phyloP scores from a whole-genome alignment of 2,888 invertebrate species.

The Aproaerema taeniolella region DNA sequence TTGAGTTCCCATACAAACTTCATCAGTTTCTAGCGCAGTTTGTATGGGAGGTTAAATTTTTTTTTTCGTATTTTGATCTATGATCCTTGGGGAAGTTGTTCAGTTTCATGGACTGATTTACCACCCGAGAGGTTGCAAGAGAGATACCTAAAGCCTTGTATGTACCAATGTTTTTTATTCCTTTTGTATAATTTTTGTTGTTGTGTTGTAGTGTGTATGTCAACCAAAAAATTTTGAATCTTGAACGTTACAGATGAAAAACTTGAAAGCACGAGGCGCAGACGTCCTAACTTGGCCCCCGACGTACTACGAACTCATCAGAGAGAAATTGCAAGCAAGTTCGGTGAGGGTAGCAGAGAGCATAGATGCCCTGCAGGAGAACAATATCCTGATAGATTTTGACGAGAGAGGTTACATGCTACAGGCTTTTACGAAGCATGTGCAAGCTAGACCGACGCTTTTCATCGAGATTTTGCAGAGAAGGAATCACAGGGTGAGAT shows the following conservation, averaged over 20 bases:
- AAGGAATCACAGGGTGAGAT: constrained; percentile 88
- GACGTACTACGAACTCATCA: constrained; percentile 91
- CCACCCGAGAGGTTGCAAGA: no score
- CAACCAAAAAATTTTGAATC: no score
- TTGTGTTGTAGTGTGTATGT: no score
- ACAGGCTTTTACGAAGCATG: constrained; percentile 96
- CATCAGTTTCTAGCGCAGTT: no score
- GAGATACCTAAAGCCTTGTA: no score
- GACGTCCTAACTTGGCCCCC: constrained; percentile 93
- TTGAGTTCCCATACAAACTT: no score
- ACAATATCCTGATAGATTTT: constrained; percentile 95
- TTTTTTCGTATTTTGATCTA: no score
- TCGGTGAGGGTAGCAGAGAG: constrained; percentile 86
- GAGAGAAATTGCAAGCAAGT: constrained; percentile 84
- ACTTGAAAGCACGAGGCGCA: constrained; percentile 87
- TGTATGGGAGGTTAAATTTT: no score
- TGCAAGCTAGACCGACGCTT: constrained; percentile 96
- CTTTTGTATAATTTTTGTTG: no score
- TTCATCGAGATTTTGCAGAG: constrained; percentile 98
- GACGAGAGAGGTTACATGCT: constrained; percentile 98
- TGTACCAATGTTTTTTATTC: no score
- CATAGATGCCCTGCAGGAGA: constrained; percentile 85
- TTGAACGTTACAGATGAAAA: constrained; percentile 80
- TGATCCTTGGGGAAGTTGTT: no score
- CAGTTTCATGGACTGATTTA: no score